Base-by-base conservation (phyloP, 2,888 invertebrate genomes). In the Penaeus monodon region DNA sequence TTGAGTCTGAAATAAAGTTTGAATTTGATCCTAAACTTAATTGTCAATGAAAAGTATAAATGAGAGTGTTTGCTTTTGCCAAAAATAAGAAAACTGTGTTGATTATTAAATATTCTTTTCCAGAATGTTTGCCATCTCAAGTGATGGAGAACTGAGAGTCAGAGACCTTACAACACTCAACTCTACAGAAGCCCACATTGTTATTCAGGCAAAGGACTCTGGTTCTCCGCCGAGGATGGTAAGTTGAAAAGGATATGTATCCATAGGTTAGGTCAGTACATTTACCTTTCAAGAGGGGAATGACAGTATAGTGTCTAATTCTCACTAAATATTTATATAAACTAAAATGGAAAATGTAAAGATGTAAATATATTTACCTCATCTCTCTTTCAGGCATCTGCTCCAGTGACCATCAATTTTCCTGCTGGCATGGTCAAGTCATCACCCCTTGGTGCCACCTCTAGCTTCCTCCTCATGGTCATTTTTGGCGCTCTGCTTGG, bases 151-250 rank as follows among this genome's bases (percentile, higher is more conserved):
- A 91, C 93, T 97, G 38, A 92, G 92, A 57, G 92, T 92, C n/a
- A 89, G 88, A 73, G 91, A 90, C 83, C 86, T 91, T 4, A 91
- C 91, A 20, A 85, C 89, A 24, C 89, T 92, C 33, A 95, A 94
- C 92, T 91, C 93, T 44, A 94, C 95, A 38, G 94, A 94, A 78
- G 95, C 96, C 78, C 95, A 96, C 92, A 93, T 97, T 82, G 95
- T 96, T 76, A 97, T 96, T 68, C 95, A 96, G 78, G 98, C 97
- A 38, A 95, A 95, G 0, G 98, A 97, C 92, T 95, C 95, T 24
- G 98, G 97, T 27, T 93, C 94, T 33, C 97, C 97, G n/a, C 96
- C 97, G 0, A 89, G 96, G 92, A 96, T 95, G 93, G 94, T 95
- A 88, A 91, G 91, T 87, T 17, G 4, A 57, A 57, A 57, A 57